Evolutionary conservation across 2,797 vertebrate genomes (phyloP), one percentile per base, ranked within the genome.

Genomic region (Aldrovandia affinis): DNA sequence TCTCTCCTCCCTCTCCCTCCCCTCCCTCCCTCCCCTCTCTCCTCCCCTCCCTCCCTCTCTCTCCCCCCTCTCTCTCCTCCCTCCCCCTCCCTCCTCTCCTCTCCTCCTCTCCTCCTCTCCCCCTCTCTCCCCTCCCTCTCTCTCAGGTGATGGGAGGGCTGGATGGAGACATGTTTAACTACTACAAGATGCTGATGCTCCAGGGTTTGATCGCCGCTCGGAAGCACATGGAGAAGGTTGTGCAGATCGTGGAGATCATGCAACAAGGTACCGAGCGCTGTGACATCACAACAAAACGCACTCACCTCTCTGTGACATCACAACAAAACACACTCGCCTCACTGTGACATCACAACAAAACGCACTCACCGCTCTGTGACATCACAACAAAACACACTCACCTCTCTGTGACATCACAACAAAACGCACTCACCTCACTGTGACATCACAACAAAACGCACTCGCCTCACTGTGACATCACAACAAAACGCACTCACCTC

Each of bases 181-280:
- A 99, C 92, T 99, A 97, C 88, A 98, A 97, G 95, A 98, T 99
- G 98, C 89, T 99, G 90, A 99, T 99, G 97, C 96, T 99, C 36
- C 98, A 99, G 87, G 98, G 97, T 1, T 91, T 99, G 77, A 97
- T 99, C 0, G 97, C 96, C 0, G 97, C 97, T 0, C 93, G 97
- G 3, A 99, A 99, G 80, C 97, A 99, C 94, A 99, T 99, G 98
- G 98, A 99, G 63, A 92, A 93, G 22, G 98, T 98, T 0, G 93
- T 98, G 82, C 97, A 98, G 93, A 97, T 98, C 0, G 98, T 98
- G 88, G 98, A 99, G 94, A 98, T 99, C 92, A 99, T 98, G 97
- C 97, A 98, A 88, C 98, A 99, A 95, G 98, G 98, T 99, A 86
- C 70, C 2, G 5, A 36, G 33, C 79, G 18, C 22, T 12, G 30